Evolutionary conservation across 37 sponge, comb jelly and placozoan species (phyloP).

Genomic region (Haliclona indistincta): DNA sequence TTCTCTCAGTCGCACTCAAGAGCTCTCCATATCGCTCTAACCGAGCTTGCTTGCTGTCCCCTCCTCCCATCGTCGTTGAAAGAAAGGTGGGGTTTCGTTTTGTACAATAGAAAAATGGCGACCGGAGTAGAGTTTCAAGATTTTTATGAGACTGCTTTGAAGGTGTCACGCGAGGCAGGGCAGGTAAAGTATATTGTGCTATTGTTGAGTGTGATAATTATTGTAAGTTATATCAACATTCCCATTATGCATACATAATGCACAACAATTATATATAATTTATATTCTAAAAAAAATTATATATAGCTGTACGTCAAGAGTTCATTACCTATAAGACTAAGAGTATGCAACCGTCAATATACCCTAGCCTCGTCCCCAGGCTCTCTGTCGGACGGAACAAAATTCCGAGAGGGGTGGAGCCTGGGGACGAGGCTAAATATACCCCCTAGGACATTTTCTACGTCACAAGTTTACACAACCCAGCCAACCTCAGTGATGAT

Average conservation of each 20-base stretch:
- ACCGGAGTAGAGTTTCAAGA: conserved; percentile 19
- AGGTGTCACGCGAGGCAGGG: conserved; percentile 71
- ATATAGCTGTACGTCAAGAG: background rate
- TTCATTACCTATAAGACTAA: no score
- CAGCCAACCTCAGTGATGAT: no score
- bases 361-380: no score
- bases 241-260: background rate
- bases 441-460: no score
- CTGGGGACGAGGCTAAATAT: no score
- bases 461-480: no score
- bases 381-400: no score
- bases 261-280: background rate
- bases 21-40: conserved; percentile 36
- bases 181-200: conserved; percentile 42
- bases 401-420: no score
- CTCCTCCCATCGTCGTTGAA: conserved; percentile 45
- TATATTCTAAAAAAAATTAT: background rate
- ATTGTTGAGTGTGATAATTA: background rate
- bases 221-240: background rate
- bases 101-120: background rate
- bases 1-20: conserved; percentile 38
- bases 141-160: conserved; percentile 63
- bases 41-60: conserved; percentile 21
- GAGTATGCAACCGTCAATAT: no score
- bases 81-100: background rate